phyloP scores from a whole-genome alignment of 2,888 invertebrate species.

The Agriopis marginaria region DNA sequence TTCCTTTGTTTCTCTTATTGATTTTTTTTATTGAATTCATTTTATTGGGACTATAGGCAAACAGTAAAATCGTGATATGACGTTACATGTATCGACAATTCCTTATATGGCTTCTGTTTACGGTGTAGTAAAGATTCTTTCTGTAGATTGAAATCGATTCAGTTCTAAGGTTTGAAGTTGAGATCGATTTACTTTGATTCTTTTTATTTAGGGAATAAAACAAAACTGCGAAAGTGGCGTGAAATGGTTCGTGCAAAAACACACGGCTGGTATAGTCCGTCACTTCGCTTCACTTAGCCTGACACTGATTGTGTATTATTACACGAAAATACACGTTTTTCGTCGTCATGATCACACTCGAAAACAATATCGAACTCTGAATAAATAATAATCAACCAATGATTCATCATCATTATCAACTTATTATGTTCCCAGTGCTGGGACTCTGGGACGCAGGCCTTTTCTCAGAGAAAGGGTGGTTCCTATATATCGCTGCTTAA shows the following conservation, averaged over 20 bases:
- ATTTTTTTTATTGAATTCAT: conserved; percentile 41
- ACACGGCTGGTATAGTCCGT: too few relatives aligned
- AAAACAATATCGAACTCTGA: too few relatives aligned
- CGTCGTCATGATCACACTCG: too few relatives aligned
- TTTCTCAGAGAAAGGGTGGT: too few relatives aligned
- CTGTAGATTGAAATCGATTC: conserved; percentile 22
- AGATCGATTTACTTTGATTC: conserved; percentile 23
- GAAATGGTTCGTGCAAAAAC: not conserved
- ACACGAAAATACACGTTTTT: too few relatives aligned
- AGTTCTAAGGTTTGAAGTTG: conserved; percentile 15
- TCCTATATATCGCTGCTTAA: too few relatives aligned
- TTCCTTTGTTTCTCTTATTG: conserved; percentile 44
- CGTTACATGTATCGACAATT: conserved; percentile 39
- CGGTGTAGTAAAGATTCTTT: conserved; percentile 36
- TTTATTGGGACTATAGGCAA: conserved; percentile 30
- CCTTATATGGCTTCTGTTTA: conserved; percentile 38
- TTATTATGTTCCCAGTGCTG: too few relatives aligned
- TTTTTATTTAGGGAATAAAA: conserved; percentile 26
- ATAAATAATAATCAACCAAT: too few relatives aligned
- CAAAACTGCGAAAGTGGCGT: not conserved
- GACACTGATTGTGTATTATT: too few relatives aligned
- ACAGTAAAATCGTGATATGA: conserved; percentile 38
- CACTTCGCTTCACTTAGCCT: too few relatives aligned
- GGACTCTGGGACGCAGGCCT: too few relatives aligned
- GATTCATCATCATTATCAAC: too few relatives aligned